Evolutionary conservation across 2,797 vertebrate genomes (phyloP).

Genomic region (Antennarius maculatus): DNA sequence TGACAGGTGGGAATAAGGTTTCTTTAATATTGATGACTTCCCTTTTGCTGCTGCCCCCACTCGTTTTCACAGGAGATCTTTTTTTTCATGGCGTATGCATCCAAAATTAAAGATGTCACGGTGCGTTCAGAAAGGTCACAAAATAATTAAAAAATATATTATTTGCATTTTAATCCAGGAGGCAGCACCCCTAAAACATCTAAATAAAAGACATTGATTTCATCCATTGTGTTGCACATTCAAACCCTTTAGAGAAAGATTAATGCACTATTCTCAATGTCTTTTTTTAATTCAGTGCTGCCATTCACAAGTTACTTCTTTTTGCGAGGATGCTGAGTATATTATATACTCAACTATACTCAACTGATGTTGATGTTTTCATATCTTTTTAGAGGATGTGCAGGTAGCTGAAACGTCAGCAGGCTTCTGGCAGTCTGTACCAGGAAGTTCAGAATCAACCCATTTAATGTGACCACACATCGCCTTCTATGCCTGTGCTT

Average conservation of each 20-base stretch:
- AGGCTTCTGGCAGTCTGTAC: conserved; percentile 43
- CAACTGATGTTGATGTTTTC: conserved; percentile 16
- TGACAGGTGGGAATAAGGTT: conserved; percentile 12
- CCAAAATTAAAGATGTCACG: conserved; percentile 49
- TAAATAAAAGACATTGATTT: background rate
- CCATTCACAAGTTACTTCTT: background rate
- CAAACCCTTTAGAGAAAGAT: conserved; percentile 28
- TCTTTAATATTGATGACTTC: conserved; percentile 43
- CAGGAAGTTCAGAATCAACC: conserved; percentile 73
- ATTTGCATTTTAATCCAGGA: background rate
- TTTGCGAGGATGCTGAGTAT: background rate
- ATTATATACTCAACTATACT: background rate
- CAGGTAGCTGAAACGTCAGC: conserved; percentile 46
- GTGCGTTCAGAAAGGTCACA: background rate
- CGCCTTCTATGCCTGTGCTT: conserved; percentile 22
- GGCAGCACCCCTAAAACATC: background rate
- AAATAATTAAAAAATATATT: no score
- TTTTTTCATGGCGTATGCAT: conserved; percentile 50
- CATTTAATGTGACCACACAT: conserved; percentile 68
- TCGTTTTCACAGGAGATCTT: conserved; percentile 54
- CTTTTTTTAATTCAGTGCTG: background rate
- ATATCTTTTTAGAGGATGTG: conserved; percentile 52
- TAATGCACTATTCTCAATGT: conserved; percentile 10
- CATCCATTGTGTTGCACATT: conserved; percentile 51
- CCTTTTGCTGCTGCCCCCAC: conserved; percentile 58